These are phyloP conservation scores for Poecile montanus DNA, from an alignment of 2,797 vertebrate species.

Conservation along the genomic window DNA sequence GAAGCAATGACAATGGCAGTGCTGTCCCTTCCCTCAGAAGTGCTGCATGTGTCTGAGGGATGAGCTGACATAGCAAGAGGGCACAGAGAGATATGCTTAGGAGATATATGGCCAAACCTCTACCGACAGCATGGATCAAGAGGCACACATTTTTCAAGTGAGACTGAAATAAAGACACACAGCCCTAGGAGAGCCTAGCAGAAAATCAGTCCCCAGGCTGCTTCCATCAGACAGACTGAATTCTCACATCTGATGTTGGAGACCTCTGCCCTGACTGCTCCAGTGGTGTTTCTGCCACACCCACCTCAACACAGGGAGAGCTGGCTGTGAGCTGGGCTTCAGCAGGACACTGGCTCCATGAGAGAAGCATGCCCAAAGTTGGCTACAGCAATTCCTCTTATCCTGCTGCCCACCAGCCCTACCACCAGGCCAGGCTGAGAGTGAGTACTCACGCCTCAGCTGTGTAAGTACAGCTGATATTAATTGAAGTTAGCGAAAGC, in stretches of 20 bases:
- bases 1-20: background rate
- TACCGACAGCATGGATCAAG: background rate
- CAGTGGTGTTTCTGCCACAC: background rate
- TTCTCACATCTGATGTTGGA: background rate
- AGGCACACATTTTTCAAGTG: background rate
- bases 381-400: background rate
- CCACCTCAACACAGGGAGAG: background rate
- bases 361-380: background rate
- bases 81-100: background rate
- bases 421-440: background rate
- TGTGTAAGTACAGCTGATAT: background rate
- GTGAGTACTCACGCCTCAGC: background rate
- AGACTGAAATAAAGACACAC: background rate
- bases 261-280: background rate
- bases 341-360: background rate
- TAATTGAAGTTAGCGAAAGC: background rate
- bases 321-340: background rate
- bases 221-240: background rate
- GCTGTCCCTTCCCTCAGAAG: background rate
- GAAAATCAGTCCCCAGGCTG: background rate
- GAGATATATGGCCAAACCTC: background rate
- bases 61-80: background rate
- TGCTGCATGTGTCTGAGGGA: background rate
- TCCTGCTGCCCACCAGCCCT: background rate
- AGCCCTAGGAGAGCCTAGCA: background rate